phyloP scores from a whole-genome alignment of 92 coral and sea anemone genomes.

The Epizoanthus rinbou region DNA sequence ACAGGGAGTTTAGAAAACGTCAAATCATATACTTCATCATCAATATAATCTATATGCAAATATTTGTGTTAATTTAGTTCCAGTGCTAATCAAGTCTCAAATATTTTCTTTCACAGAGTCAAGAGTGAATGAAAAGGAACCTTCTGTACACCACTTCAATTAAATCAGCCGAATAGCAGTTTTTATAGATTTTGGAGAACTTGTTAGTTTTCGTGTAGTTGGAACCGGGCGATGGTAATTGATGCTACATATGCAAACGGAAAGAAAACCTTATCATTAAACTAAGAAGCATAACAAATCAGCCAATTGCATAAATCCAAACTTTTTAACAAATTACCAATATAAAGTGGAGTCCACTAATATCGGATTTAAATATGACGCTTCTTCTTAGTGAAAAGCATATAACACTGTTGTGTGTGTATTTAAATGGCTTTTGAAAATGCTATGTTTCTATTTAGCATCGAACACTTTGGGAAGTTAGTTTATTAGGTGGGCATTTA shows the following conservation, averaged over 20 bases:
- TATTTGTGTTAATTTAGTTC: neutral
- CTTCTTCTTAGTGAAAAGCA: too few species aligned
- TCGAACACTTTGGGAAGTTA: neutral
- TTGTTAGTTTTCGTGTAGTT: neutral
- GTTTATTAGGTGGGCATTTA: neutral
- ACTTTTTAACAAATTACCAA: neutral
- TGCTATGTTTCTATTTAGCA: neutral
- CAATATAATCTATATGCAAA: constrained; percentile 16
- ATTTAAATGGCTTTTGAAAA: neutral
- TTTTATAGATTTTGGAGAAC: neutral
- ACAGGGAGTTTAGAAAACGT: neutral
- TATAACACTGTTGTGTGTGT: neutral
- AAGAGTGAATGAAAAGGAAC: neutral
- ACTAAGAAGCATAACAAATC: neutral
- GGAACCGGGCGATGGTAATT: constrained; percentile 1
- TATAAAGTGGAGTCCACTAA: neutral
- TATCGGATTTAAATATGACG: neutral
- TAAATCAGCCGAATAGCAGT: neutral
- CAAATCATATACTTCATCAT: neutral
- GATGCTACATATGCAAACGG: neutral
- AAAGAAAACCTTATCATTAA: neutral
- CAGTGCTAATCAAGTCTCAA: neutral
- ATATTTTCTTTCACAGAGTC: neutral
- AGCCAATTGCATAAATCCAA: neutral
- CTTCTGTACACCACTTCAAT: neutral